These are phyloP conservation scores for Haliclona indistincta DNA, from an alignment of 37 sponge, comb jelly and placozoan genomes.

Conservation along the genomic window DNA sequence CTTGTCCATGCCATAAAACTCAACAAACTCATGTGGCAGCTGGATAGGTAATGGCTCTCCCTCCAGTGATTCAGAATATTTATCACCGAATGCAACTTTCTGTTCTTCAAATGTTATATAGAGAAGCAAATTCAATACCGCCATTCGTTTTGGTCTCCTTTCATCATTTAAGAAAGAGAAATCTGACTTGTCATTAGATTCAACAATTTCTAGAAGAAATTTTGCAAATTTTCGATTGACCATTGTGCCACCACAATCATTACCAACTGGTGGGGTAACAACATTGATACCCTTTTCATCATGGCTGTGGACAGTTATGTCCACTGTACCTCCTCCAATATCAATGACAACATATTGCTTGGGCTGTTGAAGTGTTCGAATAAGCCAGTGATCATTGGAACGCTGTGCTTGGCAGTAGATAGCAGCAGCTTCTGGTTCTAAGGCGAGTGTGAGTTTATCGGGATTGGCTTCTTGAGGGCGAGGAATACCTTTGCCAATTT, in stretches of 20 bases:
- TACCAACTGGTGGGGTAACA: constrained; percentile 20
- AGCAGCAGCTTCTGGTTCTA: constrained; percentile 50
- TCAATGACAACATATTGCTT: constrained; percentile 25
- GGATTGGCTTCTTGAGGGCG: constrained; percentile 11
- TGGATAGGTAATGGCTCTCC: not conserved
- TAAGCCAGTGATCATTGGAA: not conserved
- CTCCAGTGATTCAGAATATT: not conserved
- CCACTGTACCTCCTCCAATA: constrained; percentile 48
- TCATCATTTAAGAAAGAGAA: constrained; percentile 2
- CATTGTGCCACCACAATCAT: constrained; percentile 28
- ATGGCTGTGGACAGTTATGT: constrained; percentile 31
- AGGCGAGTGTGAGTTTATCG: constrained; percentile 36
- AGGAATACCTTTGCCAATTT: not conserved
- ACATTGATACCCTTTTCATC: constrained; percentile 5
- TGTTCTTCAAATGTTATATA: constrained; percentile 27
- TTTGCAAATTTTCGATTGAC: constrained; percentile 19
- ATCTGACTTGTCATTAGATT: not conserved
- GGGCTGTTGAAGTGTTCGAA: not conserved
- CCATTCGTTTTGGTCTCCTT: constrained; percentile 1
- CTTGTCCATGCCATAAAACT: constrained; percentile 6
- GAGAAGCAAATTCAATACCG: constrained; percentile 9
- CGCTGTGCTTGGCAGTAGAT: constrained; percentile 23
- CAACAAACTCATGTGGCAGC: not conserved
- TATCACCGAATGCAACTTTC: constrained; percentile 18
- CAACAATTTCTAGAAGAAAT: constrained; percentile 5